Conservation (phyloP, 2,888 invertebrate species). For the Meiosimyza platycephala region DNA sequence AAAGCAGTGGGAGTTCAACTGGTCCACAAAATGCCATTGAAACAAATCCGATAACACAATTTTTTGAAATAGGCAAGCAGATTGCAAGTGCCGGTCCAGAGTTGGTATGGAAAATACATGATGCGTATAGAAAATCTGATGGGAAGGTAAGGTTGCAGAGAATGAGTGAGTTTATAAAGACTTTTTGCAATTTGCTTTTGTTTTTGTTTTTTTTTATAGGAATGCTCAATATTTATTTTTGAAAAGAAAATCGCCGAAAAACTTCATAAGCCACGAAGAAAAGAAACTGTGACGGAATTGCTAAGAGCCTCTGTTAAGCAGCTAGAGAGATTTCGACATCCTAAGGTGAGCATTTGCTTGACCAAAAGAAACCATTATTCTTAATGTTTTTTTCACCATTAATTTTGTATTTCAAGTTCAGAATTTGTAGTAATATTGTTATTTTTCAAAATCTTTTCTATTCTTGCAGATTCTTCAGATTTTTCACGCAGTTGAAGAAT, state of each 20-base stretch:
- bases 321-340: slow-evolving; percentile 86
- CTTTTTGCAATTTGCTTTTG: neutral
- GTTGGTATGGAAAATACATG: slow-evolving; percentile 91
- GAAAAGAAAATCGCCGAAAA: slow-evolving; percentile 94
- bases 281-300: slow-evolving; percentile 91
- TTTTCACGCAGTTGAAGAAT: slow-evolving; percentile 82
- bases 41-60: slow-evolving; percentile 86
- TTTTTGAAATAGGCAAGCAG: slow-evolving; percentile 88
- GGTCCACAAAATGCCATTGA: slow-evolving; percentile 72
- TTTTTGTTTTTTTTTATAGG: slow-evolving; percentile 71
- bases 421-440: neutral
- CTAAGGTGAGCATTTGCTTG: slow-evolving; percentile 70
- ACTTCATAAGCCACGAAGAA: slow-evolving; percentile 89
- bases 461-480: slow-evolving; percentile 71
- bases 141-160: slow-evolving; percentile 77
- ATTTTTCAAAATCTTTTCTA: slow-evolving; percentile 31
- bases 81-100: slow-evolving; percentile 87
- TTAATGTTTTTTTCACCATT: neutral
- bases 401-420: neutral
- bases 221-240: slow-evolving; percentile 92
- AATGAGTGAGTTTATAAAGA: neutral
- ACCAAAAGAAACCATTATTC: neutral
- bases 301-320: slow-evolving; percentile 82
- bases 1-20: slow-evolving; percentile 70
- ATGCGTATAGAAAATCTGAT: slow-evolving; percentile 88